Evolutionary conservation across 2,113 vertebrate species (phyloP).

Genomic region (Neolamprologus fasciatus): DNA sequence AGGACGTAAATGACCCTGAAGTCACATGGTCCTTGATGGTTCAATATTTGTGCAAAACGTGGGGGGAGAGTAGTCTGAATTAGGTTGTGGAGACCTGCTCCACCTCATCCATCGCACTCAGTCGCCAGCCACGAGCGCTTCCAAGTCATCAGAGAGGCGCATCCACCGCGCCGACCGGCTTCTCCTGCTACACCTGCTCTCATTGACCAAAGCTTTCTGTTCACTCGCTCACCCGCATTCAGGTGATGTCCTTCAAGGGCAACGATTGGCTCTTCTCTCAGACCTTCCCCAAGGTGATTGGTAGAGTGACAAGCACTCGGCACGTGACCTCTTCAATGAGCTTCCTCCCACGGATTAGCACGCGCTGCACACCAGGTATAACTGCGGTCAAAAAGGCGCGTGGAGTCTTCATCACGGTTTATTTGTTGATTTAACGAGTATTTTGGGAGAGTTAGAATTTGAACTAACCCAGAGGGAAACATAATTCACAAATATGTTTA

Average conservation of each 20-base stretch:
- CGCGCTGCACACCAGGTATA: accelerated
- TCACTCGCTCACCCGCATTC: slow-evolving; percentile 73
- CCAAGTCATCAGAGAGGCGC: slow-evolving; percentile 50
- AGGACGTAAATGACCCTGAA: accelerated
- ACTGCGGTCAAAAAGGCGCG: background rate
- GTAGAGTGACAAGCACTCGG: slow-evolving; percentile 50
- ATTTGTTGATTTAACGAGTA: background rate
- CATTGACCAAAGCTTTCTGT: slow-evolving; percentile 42
- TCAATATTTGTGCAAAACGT: background rate
- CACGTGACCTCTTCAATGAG: slow-evolving; percentile 42
- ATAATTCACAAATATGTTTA: background rate
- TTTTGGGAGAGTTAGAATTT: background rate
- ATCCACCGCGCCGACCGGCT: slow-evolving; percentile 28
- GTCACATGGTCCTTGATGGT: background rate
- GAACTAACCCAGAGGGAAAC: accelerated
- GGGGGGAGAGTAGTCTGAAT: slow-evolving; percentile 67
- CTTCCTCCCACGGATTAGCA: background rate
- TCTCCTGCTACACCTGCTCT: slow-evolving; percentile 8
- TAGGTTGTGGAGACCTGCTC: slow-evolving; percentile 58
- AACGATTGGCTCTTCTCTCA: slow-evolving; percentile 70
- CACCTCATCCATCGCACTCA: slow-evolving; percentile 81
- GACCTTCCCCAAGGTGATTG: slow-evolving; percentile 63
- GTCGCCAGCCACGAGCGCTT: slow-evolving; percentile 73
- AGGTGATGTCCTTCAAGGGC: slow-evolving; percentile 72
- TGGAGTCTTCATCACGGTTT: background rate